Conservation (phyloP, 2,797 vertebrate genomes). For the Erethizon dorsatum region DNA sequence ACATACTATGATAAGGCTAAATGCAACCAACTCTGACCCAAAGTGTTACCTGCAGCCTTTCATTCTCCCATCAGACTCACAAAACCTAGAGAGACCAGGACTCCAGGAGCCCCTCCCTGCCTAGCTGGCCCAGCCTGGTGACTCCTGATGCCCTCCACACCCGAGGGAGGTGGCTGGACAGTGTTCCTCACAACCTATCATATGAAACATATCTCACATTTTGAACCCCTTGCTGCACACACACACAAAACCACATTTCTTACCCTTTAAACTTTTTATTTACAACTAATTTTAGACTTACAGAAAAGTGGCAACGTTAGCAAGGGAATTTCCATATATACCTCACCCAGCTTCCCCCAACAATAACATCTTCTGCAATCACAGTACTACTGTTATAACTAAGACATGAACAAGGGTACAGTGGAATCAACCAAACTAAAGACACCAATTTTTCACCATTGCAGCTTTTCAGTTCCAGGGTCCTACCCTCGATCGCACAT, state of each 20-base stretch:
- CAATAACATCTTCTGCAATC: not conserved
- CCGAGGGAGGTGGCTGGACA: not conserved
- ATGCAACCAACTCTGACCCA: not conserved
- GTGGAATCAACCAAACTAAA: not conserved
- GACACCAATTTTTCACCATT: not conserved
- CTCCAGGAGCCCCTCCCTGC: not conserved
- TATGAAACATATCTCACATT: not conserved
- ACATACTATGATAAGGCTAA: not conserved
- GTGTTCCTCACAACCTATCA: not conserved
- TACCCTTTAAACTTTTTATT: slow-evolving; percentile 1
- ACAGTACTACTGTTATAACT: not conserved
- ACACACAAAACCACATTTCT: not conserved
- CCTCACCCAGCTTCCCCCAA: not conserved
- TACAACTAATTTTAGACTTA: slow-evolving; percentile 54
- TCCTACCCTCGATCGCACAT: too few relatives aligned
- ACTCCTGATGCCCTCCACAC: too few relatives aligned
- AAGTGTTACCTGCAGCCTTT: not conserved
- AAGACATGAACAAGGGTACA: not conserved
- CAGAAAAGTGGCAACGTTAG: not conserved
- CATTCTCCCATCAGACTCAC: not conserved
- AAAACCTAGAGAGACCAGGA: not conserved
- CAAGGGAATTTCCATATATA: not conserved
- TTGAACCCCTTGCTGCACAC: not conserved
- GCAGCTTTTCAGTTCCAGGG: not conserved
- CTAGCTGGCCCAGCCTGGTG: not conserved